phyloP scores from a whole-genome alignment of 2,888 invertebrate species.

The Drosophila merina region DNA sequence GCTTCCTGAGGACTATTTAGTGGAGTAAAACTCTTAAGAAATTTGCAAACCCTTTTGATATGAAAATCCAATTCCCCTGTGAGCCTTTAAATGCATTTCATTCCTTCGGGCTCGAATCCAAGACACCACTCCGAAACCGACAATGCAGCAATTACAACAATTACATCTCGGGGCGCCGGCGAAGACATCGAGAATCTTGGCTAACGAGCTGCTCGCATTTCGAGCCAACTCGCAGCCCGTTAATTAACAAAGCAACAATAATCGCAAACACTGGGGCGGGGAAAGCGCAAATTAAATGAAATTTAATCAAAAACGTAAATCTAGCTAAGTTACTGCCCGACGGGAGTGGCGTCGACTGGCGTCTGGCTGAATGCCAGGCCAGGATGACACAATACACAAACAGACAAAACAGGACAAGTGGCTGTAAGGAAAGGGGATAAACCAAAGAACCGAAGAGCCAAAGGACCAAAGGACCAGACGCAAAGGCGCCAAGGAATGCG shows the following conservation, averaged over 20 bases:
- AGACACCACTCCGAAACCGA: background rate
- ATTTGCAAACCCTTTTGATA: background rate
- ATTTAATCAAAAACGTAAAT: constrained; percentile 77
- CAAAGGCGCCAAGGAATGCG: constrained; percentile 38
- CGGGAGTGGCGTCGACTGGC: constrained; percentile 47
- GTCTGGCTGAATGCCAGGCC: constrained; percentile 38
- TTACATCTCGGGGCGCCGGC: constrained; percentile 22
- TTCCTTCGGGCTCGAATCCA: constrained; percentile 15
- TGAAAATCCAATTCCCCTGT: background rate
- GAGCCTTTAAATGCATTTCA: constrained; percentile 6
- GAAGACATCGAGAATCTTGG: constrained; percentile 28
- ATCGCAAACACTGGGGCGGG: constrained; percentile 25
- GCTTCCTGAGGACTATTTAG: no score
- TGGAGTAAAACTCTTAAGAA: no score
- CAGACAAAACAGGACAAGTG: constrained; percentile 37
- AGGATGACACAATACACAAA: constrained; percentile 48
- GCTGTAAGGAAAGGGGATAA: constrained; percentile 20
- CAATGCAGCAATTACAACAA: constrained; percentile 43
- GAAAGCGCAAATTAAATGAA: constrained; percentile 68
- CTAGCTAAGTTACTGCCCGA: constrained; percentile 60
- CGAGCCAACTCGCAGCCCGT: constrained; percentile 44
- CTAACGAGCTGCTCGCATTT: constrained; percentile 61
- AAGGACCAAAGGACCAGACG: constrained; percentile 32
- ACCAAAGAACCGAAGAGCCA: constrained; percentile 1
- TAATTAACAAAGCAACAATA: constrained; percentile 62